phyloP scores from a whole-genome alignment of 2,113 vertebrate genomes.

The Hippocampus zosterae region DNA sequence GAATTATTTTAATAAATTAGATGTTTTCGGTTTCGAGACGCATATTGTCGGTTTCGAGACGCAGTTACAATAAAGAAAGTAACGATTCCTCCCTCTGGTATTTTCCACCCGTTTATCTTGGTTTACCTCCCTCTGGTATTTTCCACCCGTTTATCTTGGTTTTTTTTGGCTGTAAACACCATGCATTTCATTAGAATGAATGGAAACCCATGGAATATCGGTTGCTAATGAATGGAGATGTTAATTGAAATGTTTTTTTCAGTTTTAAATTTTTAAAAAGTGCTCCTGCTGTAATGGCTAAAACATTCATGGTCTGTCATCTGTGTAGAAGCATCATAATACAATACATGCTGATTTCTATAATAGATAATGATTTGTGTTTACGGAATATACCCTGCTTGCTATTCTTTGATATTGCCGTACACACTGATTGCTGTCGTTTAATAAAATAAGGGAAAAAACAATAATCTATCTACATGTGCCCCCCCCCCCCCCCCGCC shows the following conservation, averaged over 20 bases:
- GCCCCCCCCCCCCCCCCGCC: no score
- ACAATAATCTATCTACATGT: background rate
- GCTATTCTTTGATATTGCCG: background rate
- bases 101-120: background rate
- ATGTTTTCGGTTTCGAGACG: background rate
- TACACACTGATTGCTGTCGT: background rate
- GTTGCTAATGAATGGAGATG: no score
- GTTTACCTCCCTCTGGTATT: background rate
- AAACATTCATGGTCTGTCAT: background rate
- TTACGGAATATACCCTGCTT: no score
- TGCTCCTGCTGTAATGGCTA: background rate
- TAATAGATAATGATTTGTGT: background rate
- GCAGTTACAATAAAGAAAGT: background rate
- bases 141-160: background rate
- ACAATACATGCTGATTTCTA: no score
- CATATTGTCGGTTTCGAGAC: no score
- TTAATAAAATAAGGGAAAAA: background rate
- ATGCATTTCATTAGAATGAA: background rate
- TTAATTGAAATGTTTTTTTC: no score
- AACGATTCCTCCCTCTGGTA: background rate
- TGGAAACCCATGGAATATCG: background rate
- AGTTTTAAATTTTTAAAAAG: no score
- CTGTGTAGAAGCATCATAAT: background rate
- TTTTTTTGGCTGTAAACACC: background rate
- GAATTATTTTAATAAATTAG: background rate